Conservation (phyloP, 2,888 invertebrate species). For the Ormyrus nitidulus region DNA sequence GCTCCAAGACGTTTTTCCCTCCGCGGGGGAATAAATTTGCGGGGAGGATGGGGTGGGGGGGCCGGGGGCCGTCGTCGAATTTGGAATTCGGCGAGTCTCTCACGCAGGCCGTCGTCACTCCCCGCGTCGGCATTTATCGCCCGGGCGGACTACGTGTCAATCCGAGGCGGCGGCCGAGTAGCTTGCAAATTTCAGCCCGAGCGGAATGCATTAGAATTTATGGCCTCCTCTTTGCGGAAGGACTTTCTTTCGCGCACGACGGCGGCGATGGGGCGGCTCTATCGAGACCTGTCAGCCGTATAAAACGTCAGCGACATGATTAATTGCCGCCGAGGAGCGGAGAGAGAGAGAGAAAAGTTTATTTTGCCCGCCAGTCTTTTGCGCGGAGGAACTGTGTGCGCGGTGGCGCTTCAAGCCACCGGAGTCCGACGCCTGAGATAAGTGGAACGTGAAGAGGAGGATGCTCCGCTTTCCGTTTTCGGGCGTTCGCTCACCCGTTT, state of each 20-base stretch:
- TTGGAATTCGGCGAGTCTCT: no score
- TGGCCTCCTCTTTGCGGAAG: conserved; percentile 55
- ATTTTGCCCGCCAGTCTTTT: conserved; percentile 26
- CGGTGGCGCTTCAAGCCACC: not conserved
- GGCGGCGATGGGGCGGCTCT: not conserved
- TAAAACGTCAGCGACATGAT: conserved; percentile 41
- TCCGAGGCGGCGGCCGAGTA: conserved; percentile 66
- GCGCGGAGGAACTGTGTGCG: no score
- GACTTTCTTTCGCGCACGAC: not conserved
- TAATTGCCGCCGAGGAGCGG: conserved; percentile 30
- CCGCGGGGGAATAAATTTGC: no score
- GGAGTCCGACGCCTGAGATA: conserved; percentile 16
- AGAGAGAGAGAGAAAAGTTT: conserved; percentile 11
- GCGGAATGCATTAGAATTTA: conserved; percentile 72
- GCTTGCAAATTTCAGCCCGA: conserved; percentile 65
- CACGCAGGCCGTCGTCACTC: no score
- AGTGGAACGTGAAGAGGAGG: conserved; percentile 17
- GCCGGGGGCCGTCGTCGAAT: no score
- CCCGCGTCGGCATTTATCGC: conserved; percentile 64
- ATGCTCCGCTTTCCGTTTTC: not conserved
- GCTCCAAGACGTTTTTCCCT: no score
- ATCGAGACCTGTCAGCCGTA: conserved; percentile 21
- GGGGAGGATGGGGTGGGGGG: no score
- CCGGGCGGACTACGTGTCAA: conserved; percentile 67
- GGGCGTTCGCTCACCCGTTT: not conserved